Conservation (phyloP, 2,113 vertebrate genomes). For the Erinaceus europaeus region DNA sequence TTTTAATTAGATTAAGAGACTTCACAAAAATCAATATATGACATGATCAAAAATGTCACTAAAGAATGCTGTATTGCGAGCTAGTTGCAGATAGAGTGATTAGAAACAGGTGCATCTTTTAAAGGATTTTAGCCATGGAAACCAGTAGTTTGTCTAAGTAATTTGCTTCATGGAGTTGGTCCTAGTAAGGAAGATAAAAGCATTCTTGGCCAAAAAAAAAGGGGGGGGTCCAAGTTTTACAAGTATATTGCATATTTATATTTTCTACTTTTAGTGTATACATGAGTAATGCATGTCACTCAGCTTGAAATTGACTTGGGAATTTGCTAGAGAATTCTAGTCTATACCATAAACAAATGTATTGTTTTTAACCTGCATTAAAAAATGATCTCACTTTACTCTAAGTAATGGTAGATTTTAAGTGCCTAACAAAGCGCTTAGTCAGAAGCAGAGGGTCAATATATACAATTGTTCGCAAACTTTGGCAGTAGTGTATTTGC, state of each 20-base stretch:
- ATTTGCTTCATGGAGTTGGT: conserved; percentile 2
- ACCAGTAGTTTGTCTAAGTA: not conserved
- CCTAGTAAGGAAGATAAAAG: not conserved
- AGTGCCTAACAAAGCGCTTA: not conserved
- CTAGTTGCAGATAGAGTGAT: not conserved
- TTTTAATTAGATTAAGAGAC: conserved; percentile 12
- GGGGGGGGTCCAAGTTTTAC: no score
- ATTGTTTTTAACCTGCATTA: no score
- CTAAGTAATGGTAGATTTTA: not conserved
- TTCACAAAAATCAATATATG: conserved; percentile 1
- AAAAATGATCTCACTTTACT: not conserved
- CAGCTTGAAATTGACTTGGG: not conserved
- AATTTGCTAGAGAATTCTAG: no score
- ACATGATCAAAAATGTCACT: not conserved
- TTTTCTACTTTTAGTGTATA: no score
- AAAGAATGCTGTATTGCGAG: no score
- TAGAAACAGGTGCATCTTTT: not conserved
- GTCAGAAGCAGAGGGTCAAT: not conserved
- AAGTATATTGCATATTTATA: no score
- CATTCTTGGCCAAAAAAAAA: not conserved
- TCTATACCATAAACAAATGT: no score
- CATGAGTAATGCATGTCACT: no score
- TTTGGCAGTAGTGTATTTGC: no score
- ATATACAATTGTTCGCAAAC: not conserved
- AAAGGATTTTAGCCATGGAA: not conserved